Conservation (phyloP, 2,113 vertebrate genomes). For the Pedionomus torquatus region DNA sequence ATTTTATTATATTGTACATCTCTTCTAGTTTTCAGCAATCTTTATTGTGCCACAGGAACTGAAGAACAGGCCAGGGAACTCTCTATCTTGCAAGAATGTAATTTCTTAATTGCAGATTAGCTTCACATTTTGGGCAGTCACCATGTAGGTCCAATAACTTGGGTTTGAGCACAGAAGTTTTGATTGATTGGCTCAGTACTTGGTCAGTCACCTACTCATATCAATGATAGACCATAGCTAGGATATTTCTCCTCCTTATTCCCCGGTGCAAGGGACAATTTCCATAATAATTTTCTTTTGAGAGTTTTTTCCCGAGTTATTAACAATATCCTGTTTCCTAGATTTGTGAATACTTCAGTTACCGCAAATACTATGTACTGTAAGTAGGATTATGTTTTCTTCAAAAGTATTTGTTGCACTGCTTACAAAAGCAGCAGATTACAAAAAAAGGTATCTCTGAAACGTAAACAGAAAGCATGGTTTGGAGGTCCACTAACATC, state of each 20-base stretch:
- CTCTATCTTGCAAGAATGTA: not conserved
- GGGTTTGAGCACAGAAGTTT: not conserved
- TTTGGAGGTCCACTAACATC: not conserved
- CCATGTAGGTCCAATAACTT: not conserved
- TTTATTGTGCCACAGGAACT: not conserved
- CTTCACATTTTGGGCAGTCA: not conserved
- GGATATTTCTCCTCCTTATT: not conserved
- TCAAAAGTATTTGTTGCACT: not conserved
- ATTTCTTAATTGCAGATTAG: not conserved
- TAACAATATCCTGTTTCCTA: not conserved
- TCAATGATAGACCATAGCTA: not conserved
- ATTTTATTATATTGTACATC: not conserved
- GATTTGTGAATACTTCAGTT: not conserved
- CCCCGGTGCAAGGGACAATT: not conserved
- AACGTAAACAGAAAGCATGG: not conserved
- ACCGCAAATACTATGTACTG: not conserved
- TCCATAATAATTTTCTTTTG: not conserved
- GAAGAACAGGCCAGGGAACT: not conserved
- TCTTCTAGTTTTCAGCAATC: not conserved
- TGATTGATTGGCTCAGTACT: rapidly evolving
- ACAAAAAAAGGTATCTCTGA: not conserved
- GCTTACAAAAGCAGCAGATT: not conserved
- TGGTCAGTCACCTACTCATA: not conserved
- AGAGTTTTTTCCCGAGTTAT: not conserved
- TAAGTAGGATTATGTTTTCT: not conserved